Base-by-base conservation (phyloP, 2,888 invertebrate species). In the Trypoxylon attenuatum region DNA sequence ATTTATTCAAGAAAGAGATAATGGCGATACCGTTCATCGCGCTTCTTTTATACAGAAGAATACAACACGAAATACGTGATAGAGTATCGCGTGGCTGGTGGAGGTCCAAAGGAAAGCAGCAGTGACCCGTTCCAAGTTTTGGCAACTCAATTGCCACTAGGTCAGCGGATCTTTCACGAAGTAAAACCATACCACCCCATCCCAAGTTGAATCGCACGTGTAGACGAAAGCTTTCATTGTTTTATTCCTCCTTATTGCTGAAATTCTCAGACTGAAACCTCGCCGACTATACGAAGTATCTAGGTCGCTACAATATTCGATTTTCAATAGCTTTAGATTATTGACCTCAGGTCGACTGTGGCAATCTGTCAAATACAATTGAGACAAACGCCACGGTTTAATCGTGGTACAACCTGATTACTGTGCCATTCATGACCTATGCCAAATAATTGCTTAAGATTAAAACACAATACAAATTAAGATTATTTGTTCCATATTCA, bases 21-120 rank as follows among this genome's bases (percentile, higher is more conserved):
- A 89, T 94, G 46, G 94, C 94, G n/a, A 89, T 95, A 74, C 95
- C 95, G 25, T 91, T 95, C 75, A 89, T 95, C 63, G 89, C 91
- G 38, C 88, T 95, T 1, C 91, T 95, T 85, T 91, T 94, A 46
- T 95, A 94, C 84, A 90, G 95, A 59, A 94, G 94, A 82, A 84
- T 94, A 67, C 91, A 92, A 81, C 91, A 92, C 81, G 92, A 92
- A 56, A 84, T 94, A 18, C 73, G 69, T 8, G 71, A 68, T 1
- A 77, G 82, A 60, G 59, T 84, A 22, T 77, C 82, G 2, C 69
- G 73, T 2, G 76, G 85, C 60, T 79, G 76, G 77, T 77, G 67
- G 66, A 61, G 71, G 25, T 63, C 68, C 29, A 61, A 56, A 15
- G 55, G 65, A 16, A 76, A 77, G 25, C 61, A 54, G 25, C 61